These are phyloP conservation scores for Podabrus alpinus DNA, from an alignment of 2,888 invertebrate species.

Conservation along the genomic window DNA sequence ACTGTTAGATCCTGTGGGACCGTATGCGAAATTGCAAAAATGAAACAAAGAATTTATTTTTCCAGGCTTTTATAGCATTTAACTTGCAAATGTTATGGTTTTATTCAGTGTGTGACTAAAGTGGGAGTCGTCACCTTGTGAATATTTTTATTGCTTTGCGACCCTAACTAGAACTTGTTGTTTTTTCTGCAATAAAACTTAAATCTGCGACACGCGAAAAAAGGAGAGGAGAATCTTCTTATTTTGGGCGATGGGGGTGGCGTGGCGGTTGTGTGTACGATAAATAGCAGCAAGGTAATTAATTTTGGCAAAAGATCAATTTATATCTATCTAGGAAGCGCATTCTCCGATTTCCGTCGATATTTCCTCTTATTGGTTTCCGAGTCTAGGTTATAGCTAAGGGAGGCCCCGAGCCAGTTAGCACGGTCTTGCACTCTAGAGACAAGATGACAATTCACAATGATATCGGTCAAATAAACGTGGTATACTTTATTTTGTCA, in stretches of 20 bases:
- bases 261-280: slow-evolving; percentile 19
- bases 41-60: slow-evolving; percentile 56
- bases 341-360: slow-evolving; percentile 39
- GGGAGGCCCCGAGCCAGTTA: slow-evolving; percentile 40
- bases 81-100: slow-evolving; percentile 59
- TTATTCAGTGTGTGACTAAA: slow-evolving; percentile 53
- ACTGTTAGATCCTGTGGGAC: slow-evolving; percentile 26
- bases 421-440: slow-evolving; percentile 41
- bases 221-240: neutral
- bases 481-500: slow-evolving; percentile 32
- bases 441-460: slow-evolving; percentile 39
- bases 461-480: slow-evolving; percentile 38
- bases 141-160: slow-evolving; percentile 54
- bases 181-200: slow-evolving; percentile 17
- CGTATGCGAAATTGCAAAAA: slow-evolving; percentile 36
- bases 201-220: neutral
- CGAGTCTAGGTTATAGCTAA: slow-evolving; percentile 39
- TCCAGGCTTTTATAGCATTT: slow-evolving; percentile 55
- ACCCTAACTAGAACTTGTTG: neutral
- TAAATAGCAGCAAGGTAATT: slow-evolving; percentile 35
- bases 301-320: slow-evolving; percentile 41
- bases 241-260: slow-evolving; percentile 4
- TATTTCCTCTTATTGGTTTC: slow-evolving; percentile 43
- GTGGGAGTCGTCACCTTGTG: slow-evolving; percentile 57
- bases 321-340: slow-evolving; percentile 38